Evolutionary conservation across 2,888 invertebrate genomes (phyloP).

Genomic region (Acanthopleura granulata): DNA sequence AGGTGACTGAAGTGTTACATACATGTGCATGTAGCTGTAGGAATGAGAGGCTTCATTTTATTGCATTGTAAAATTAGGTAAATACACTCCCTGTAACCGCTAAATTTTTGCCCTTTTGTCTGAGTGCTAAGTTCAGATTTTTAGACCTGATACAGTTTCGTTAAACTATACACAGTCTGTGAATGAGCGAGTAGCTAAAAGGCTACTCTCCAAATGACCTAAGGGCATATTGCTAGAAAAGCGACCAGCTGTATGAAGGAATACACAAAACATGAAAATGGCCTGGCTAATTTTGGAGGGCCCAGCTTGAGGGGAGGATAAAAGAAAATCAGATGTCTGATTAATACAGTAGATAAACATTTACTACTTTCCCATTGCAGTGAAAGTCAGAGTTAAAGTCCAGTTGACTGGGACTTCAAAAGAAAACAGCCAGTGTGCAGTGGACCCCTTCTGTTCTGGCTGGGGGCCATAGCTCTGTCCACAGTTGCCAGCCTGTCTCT

Average conservation of each 20-base stretch:
- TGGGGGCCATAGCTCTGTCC: background rate
- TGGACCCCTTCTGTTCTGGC: background rate
- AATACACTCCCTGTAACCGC: too few relatives aligned
- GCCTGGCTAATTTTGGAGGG: background rate
- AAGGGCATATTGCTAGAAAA: too few relatives aligned
- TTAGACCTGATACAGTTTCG: background rate
- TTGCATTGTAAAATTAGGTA: too few relatives aligned
- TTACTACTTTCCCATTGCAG: background rate
- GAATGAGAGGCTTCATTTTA: too few relatives aligned
- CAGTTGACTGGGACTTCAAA: background rate
- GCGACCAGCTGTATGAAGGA: too few relatives aligned
- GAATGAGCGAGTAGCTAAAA: too few relatives aligned
- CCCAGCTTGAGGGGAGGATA: background rate
- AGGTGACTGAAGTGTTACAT: too few relatives aligned
- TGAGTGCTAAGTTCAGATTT: conserved; percentile 14
- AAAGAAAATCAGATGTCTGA: background rate
- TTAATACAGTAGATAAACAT: conserved; percentile 3
- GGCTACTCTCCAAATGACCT: too few relatives aligned
- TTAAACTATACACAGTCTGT: background rate
- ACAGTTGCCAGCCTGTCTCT: background rate
- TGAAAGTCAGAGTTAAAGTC: background rate
- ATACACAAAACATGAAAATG: background rate
- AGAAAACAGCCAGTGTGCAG: background rate
- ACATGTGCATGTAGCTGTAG: too few relatives aligned
- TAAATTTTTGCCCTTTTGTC: background rate